phyloP scores from a whole-genome alignment of 1,140 invertebrate genomes.

The Euschistus heros region DNA sequence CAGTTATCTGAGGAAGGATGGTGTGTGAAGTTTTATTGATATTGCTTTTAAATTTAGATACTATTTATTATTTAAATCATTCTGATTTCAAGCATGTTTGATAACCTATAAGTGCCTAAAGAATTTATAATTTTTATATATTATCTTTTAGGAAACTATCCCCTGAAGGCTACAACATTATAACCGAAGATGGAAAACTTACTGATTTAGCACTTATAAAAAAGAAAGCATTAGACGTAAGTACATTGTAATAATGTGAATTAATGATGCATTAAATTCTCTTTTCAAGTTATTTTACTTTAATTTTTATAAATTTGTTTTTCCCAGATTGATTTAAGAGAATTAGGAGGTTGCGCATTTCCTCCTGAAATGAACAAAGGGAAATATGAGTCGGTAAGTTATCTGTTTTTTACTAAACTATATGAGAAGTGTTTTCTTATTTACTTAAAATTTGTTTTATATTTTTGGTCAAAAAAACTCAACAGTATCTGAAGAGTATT shows the following conservation, averaged over 20 bases:
- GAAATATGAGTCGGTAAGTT: constrained; percentile 38
- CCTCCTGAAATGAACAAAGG: constrained; percentile 46
- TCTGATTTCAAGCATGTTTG: background rate
- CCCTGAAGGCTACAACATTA: constrained; percentile 50
- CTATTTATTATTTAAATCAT: background rate
- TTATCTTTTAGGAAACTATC: constrained; percentile 50
- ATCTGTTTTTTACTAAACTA: constrained; percentile 22
- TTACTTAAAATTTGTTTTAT: too few relatives aligned
- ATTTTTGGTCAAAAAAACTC: too few relatives aligned
- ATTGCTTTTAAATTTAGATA: background rate
- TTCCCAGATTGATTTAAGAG: constrained; percentile 65
- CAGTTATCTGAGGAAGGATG: constrained; percentile 15
- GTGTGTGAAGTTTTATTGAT: background rate
- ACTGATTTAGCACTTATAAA: constrained; percentile 49
- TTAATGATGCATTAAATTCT: constrained; percentile 14
- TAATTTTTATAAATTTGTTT: constrained; percentile 25
- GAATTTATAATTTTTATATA: background rate
- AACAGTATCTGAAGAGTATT: too few relatives aligned
- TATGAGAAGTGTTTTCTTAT: too few relatives aligned
- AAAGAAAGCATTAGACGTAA: constrained; percentile 62
- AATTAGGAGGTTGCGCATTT: constrained; percentile 53
- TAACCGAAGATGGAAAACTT: constrained; percentile 52
- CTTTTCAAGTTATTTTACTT: constrained; percentile 16
- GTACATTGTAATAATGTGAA: constrained; percentile 33
- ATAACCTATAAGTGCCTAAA: background rate